Evolutionary conservation across 2,888 invertebrate species (phyloP), one percentile per base, ranked within the genome.

Genomic region (Stenodema calcarata): DNA sequence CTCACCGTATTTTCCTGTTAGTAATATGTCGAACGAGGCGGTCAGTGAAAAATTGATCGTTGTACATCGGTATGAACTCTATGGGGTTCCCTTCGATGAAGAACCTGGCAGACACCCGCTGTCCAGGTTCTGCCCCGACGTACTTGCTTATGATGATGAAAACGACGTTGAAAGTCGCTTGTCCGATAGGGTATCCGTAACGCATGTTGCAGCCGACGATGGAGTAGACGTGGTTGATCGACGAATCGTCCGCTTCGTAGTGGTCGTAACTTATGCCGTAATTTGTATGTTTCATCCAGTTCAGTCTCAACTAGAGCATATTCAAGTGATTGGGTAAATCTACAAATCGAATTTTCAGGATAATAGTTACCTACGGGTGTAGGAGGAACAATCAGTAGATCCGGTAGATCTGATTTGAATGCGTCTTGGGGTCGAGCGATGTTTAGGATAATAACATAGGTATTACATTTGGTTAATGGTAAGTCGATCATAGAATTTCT

Each of bases 171-270:
- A 84, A 73, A 14, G 84, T 84, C 7, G 84, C 73, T 28, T 84
- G 84, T 6, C 84, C 84, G 27, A 84, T 84, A 2, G 84, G 84
- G 28, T 84, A 84, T 16, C 41, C 84, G n/a, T n/a, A 28, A 0
- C 75, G 27, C 84, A 84, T 84, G 84, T 84, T 84, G 47, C 84
- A 84, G 4, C 84, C 84, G 50, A 75, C 75, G 14, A 84, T 73
- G 1, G 84, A 84, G 54, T 84, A 84, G 12, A 84, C 28, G 47
- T 73, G 47, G 42, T 75, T 70, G 3, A 84, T 47, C 30, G 84
- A 84, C 11, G 84, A 84, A 7, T 84, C 73, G 47, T 73, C 70
- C 16, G 44, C 30, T 75, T 84, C 84, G 47, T 44, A 73, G 28
- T 84, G 84, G 47, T 84, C 73, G 84, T 84, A 84, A 35, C 28